Conservation (phyloP, 2,888 invertebrate species). For the Cancer borealis region DNA sequence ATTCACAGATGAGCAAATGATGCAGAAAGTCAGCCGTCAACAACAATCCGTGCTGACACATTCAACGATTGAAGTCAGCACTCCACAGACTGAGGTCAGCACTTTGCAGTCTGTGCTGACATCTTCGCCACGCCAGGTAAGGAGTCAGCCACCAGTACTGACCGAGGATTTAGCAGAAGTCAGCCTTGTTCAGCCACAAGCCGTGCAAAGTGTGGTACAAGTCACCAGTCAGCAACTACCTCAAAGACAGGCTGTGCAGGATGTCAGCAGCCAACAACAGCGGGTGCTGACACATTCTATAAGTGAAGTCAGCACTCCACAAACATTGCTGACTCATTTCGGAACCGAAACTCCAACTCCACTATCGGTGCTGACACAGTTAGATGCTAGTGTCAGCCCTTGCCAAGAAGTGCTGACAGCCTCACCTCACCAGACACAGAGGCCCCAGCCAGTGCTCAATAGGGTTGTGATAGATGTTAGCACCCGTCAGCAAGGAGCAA, state of each 20-base stretch:
- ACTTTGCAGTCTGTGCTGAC: background rate
- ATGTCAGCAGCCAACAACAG: background rate
- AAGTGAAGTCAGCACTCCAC: conserved; percentile 27
- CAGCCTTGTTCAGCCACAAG: background rate
- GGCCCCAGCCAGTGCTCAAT: background rate
- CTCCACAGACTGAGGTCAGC: background rate
- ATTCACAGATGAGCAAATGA: background rate
- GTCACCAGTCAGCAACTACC: background rate
- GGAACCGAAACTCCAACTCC: background rate
- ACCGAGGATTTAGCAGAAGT: background rate
- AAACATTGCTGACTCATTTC: background rate
- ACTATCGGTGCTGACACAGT: background rate
- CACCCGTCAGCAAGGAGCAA: background rate
- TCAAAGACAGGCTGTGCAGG: background rate
- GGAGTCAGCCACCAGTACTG: background rate
- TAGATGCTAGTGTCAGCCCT: background rate
- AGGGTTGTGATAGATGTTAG: background rate
- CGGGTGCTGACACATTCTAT: background rate
- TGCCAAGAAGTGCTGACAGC: background rate
- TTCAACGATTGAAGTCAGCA: background rate
- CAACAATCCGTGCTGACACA: background rate
- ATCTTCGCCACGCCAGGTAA: background rate
- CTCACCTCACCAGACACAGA: background rate
- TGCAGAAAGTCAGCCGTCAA: background rate
- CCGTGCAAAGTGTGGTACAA: background rate